A percentile compares a stretch with the other conserved stretches of the same genome.
phyloP scores from a whole-genome alignment of 2,113 vertebrate species.

The Pangasianodon gigas region DNA sequence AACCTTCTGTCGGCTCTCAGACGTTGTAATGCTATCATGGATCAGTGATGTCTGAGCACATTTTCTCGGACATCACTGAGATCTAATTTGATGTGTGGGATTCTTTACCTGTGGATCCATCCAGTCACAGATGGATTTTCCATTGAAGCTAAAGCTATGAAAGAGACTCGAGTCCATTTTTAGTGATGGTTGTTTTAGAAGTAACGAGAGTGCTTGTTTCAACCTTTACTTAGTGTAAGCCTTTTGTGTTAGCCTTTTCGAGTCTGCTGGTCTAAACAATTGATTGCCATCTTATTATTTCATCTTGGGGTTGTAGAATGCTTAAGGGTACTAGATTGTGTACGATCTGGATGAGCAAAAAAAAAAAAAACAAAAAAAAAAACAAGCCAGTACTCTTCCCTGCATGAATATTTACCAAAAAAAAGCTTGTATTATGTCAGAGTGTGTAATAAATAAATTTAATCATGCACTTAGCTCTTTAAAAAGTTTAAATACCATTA shows the following conservation, averaged over 20 bases:
- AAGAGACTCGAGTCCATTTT: not conserved
- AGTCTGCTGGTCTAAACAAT: not conserved
- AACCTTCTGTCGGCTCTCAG: not conserved
- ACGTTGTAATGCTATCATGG: slow-evolving; percentile 1
- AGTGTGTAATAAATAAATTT: not conserved
- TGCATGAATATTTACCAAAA: not conserved
- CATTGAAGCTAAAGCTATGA: not conserved
- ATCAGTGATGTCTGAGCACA: not conserved
- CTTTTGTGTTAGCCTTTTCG: not conserved
- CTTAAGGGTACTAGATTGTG: not conserved
- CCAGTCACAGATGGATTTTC: not conserved
- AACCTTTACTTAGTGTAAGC: not conserved
- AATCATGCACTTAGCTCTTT: not conserved
- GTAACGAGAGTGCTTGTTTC: not conserved
- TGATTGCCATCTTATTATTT: not conserved
- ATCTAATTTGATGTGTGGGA: slow-evolving; percentile 18
- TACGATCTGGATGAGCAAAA: not conserved
- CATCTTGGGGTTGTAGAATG: not conserved
- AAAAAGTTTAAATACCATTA: not conserved
- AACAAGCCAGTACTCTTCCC: not conserved
- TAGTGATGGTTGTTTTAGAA: not conserved
- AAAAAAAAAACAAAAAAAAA: not conserved
- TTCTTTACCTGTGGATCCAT: slow-evolving; percentile 4
- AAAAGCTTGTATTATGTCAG: not conserved
- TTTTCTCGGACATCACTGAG: slow-evolving; percentile 11